Percentiles rank a stretch among this genome's conserved stretches.
These are phyloP conservation scores for Limnodromus scolopaceus DNA, from an alignment of 2,797 vertebrate species.

Conservation along the genomic window DNA sequence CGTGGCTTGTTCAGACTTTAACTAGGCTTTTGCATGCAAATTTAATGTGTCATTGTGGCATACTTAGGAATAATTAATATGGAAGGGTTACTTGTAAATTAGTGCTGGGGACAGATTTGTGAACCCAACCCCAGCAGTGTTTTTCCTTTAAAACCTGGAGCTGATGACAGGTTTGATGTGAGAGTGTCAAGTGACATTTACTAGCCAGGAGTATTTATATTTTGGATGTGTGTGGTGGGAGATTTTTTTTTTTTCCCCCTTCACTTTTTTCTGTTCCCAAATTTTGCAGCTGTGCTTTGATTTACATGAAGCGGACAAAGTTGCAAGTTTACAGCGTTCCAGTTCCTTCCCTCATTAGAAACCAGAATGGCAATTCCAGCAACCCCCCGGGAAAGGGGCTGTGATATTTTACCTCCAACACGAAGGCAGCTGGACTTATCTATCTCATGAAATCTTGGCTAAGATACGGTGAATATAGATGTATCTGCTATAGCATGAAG, in stretches of 20 bases:
- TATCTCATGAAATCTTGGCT: background rate
- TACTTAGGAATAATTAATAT: conserved; percentile 48
- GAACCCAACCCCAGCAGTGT: background rate
- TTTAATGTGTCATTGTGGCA: conserved; percentile 37
- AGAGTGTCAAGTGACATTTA: conserved; percentile 56
- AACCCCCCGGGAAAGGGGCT: background rate
- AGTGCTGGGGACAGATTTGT: conserved; percentile 1
- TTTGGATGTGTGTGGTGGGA: conserved; percentile 41
- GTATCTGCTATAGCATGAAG: background rate
- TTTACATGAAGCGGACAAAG: background rate
- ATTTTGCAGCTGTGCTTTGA: conserved; percentile 50
- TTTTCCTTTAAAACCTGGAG: background rate
- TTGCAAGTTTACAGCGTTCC: background rate
- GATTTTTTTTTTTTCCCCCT: background rate
- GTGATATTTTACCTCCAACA: fast-evolving
- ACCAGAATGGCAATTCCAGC: background rate
- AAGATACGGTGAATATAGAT: background rate
- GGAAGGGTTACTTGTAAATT: conserved; percentile 20
- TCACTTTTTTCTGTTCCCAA: background rate
- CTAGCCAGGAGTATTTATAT: conserved; percentile 47
- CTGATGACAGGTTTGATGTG: conserved; percentile 48
- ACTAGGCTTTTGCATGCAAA: conserved; percentile 52
- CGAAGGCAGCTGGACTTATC: background rate
- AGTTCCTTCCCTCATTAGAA: background rate
- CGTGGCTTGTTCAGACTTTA: conserved; percentile 22